These are phyloP conservation scores for Microplitis manilae DNA, from an alignment of 2,888 invertebrate genomes.

Conservation along the genomic window DNA sequence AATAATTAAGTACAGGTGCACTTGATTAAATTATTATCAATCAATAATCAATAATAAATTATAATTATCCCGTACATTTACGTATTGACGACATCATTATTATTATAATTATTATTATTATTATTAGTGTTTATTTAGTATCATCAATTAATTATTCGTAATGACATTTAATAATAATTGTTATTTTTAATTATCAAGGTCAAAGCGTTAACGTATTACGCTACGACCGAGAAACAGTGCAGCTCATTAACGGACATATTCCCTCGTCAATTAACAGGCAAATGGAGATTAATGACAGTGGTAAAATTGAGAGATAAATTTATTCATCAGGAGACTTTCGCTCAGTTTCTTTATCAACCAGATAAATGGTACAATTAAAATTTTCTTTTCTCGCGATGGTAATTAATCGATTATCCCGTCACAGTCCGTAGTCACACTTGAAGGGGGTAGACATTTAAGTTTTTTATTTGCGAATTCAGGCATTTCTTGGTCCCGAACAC, in stretches of 20 bases:
- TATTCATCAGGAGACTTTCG: background rate
- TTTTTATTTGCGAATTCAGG: conserved; percentile 53
- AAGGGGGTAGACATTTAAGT: conserved; percentile 30
- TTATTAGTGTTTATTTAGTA: background rate
- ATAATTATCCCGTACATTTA: background rate
- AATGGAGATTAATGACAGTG: background rate
- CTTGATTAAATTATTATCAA: background rate
- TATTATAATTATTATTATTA: background rate
- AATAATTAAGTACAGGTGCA: background rate
- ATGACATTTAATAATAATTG: background rate
- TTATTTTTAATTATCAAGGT: conserved; percentile 1
- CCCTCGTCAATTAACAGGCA: background rate
- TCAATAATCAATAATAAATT: background rate
- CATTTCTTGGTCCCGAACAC: conserved; percentile 70
- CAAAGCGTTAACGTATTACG: background rate
- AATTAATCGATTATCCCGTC: background rate
- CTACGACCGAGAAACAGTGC: background rate
- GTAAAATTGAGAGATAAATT: background rate
- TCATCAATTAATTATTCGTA: background rate
- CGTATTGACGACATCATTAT: background rate
- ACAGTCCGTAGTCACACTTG: conserved; percentile 22
- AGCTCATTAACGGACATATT: background rate
- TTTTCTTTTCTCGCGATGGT: background rate
- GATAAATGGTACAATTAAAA: background rate
- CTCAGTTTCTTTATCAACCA: background rate